Percentiles rank a stretch among this genome's conserved stretches.
Conservation (phyloP, 53 echinoderm and acorn worm species). For the Mesocentrotus franciscanus region DNA sequence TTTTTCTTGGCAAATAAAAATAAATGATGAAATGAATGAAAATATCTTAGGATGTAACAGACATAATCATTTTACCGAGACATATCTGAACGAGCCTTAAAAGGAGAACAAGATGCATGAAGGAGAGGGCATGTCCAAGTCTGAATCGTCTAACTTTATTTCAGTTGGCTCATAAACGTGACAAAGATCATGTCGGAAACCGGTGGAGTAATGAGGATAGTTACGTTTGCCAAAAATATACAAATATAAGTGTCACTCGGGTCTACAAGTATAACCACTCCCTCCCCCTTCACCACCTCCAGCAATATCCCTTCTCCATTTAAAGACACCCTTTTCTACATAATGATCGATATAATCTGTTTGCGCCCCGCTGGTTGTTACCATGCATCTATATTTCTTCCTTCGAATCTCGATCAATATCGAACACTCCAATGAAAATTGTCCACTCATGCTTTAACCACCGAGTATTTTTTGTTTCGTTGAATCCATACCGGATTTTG, state of each 20-base stretch:
- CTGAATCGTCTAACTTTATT: not conserved
- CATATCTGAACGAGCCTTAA: too few species aligned
- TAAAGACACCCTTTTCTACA: not conserved
- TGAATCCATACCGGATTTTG: not conserved
- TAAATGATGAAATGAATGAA: too few species aligned
- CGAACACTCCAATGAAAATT: not conserved
- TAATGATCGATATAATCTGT: slow-evolving; percentile 49
- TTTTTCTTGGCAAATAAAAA: too few species aligned
- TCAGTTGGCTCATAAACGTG: not conserved
- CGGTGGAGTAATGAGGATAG: not conserved
- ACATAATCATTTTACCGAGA: too few species aligned
- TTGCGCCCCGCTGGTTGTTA: slow-evolving; percentile 52
- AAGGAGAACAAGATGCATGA: too few species aligned
- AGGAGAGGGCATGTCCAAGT: too few species aligned
- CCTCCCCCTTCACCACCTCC: not conserved
- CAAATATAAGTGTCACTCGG: not conserved
- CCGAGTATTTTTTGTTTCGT: not conserved
- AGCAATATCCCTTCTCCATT: not conserved
- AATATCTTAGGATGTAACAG: too few species aligned
- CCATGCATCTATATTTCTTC: slow-evolving; percentile 35
- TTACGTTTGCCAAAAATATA: not conserved
- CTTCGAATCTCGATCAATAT: slow-evolving; percentile 18
- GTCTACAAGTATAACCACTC: not conserved
- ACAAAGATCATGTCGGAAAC: not conserved
- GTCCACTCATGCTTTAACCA: not conserved